Base-by-base conservation (phyloP, 2,888 invertebrate species). In the Alitta virens region DNA sequence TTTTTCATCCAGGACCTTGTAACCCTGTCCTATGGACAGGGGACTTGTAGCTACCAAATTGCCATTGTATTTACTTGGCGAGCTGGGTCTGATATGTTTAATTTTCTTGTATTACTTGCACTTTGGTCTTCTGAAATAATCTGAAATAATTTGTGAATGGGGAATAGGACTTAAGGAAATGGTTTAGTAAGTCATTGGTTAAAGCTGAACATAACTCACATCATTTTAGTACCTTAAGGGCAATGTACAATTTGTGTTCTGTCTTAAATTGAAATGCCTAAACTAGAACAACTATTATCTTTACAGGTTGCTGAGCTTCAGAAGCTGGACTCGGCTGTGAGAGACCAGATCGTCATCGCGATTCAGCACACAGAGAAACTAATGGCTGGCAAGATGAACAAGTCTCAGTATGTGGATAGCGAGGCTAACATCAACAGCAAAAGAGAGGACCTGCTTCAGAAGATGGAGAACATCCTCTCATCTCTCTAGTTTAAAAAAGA, bases 291-390 rank as follows among this genome's bases (percentile, higher is more conserved):
- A 33, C 7, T 33, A 33, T 33, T 33, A 7, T 33, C 21, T 43
- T 23, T 67, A 0, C 68, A 84, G 84, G 80, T 84, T 12, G 69
- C 68, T 46, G 88, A 88, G 66, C 78, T 88, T 60, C 87, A 88
- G 72, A 85, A 85, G 51, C 73, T 85, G 66, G 88, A 89, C 74
- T 60, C 66, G 27, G 74, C 73, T 63, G 77, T 79, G 70, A 75
- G 76, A 62, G 81, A 81, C 18, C 75, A 78, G 70, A 73, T 82
- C 56, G 71, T 58, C 46, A 63, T 72, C 33, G 77, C 76, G 52
- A 82, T 84, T 23, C 77, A 84, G 21, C 84, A 85, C 64, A 84
- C 86, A n/a, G 88, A 89, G 68, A 87, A 87, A 74, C 78, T 89
- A 46, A 85, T 88, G 23, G 82, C 85, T 2, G 86, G 86, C 12